Evolutionary conservation across 2,888 invertebrate species (phyloP).

Genomic region (Scaptomyza polygonia): DNA sequence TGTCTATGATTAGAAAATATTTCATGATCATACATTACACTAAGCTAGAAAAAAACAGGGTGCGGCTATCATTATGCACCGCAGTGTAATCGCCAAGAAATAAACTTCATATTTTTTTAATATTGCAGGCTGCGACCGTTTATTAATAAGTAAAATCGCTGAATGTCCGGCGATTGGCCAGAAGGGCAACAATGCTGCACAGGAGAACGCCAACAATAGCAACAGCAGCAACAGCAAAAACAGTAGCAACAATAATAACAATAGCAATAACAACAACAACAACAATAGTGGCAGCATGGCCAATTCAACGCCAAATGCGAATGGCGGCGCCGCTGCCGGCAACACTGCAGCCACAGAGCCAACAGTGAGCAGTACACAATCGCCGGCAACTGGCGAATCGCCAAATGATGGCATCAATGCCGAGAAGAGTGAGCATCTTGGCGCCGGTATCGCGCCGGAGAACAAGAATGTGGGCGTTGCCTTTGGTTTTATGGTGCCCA

Average conservation of each 20-base stretch:
- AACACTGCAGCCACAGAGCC: constrained; percentile 49
- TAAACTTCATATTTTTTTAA: no score
- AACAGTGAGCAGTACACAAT: constrained; percentile 48
- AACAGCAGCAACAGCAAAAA: constrained; percentile 22
- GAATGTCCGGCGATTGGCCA: constrained; percentile 81
- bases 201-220: constrained; percentile 36
- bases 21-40: no score
- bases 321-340: constrained; percentile 12
- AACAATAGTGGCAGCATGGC: constrained; percentile 4
- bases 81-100: no score
- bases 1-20: no score
- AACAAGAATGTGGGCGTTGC: constrained; percentile 82
- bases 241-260: constrained; percentile 21
- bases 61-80: no score
- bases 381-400: constrained; percentile 5
- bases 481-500: constrained; percentile 89
- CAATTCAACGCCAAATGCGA: constrained; percentile 14
- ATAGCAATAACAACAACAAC: constrained; percentile 2
- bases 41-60: no score
- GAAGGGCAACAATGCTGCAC: constrained; percentile 82
- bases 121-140: constrained; percentile 81
- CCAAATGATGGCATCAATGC: neutral
- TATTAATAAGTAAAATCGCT: constrained; percentile 58
- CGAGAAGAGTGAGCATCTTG: constrained; percentile 47
- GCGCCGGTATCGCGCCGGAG: constrained; percentile 52